A percentile compares a stretch with the other conserved stretches of the same genome.
phyloP scores from a whole-genome alignment of 2,797 vertebrate species.

The Leuciscus waleckii region DNA sequence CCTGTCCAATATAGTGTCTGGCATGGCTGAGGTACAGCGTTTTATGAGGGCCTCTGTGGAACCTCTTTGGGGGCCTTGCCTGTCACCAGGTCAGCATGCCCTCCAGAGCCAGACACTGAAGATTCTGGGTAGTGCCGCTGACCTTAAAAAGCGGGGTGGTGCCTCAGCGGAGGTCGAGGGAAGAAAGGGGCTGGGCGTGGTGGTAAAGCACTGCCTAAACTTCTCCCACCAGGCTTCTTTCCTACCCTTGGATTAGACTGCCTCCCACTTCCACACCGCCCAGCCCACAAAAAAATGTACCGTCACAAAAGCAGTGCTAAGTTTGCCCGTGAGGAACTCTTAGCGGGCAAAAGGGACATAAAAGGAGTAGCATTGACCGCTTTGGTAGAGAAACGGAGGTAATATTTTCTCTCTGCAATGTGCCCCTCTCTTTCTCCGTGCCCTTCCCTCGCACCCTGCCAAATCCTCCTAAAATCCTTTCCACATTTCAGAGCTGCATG shows the following conservation, averaged over 20 bases:
- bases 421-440: slow-evolving; percentile 49
- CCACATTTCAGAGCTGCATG: slow-evolving; percentile 96
- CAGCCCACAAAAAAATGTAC: slow-evolving; percentile 99
- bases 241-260: slow-evolving; percentile 88
- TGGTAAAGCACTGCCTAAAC: slow-evolving; percentile 90
- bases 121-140: slow-evolving; percentile 95
- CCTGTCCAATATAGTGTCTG: slow-evolving; percentile 98
- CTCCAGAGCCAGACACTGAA: slow-evolving; percentile 94
- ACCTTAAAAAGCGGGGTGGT: slow-evolving; percentile 92
- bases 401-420: slow-evolving; percentile 92
- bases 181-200: slow-evolving; percentile 90
- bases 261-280: slow-evolving; percentile 92
- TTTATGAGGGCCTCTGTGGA: slow-evolving; percentile 99
- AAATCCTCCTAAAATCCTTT: slow-evolving; percentile 84
- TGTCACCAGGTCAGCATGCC: slow-evolving; percentile 85
- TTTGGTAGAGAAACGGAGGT: slow-evolving; percentile 99
- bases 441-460: slow-evolving; percentile 83
- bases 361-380: slow-evolving; percentile 85
- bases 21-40: slow-evolving; percentile 98
- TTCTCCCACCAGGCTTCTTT: slow-evolving; percentile 81
- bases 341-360: slow-evolving; percentile 95
- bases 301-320: slow-evolving; percentile 99
- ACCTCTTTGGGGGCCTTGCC: slow-evolving; percentile 94
- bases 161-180: slow-evolving; percentile 83
- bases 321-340: slow-evolving; percentile 94